A percentile compares a stretch with the other conserved stretches of the same genome.
Evolutionary conservation across 2,888 invertebrate species (phyloP).

Genomic region (Ramazzottius varieornatus): DNA sequence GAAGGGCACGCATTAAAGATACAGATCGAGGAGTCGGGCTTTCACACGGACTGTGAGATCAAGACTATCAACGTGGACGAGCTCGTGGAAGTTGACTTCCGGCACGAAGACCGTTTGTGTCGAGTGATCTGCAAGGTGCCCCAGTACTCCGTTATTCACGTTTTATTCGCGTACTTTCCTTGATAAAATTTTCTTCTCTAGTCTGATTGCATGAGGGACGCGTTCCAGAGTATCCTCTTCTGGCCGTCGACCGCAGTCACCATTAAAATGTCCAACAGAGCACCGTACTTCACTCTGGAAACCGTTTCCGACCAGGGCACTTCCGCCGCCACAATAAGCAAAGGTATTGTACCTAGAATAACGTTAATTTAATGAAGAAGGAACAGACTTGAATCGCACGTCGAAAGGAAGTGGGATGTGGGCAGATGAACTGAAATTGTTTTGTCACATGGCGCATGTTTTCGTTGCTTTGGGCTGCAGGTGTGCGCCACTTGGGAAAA

Average conservation of each 20-base stretch:
- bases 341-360: too few species aligned
- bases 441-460: too few species aligned
- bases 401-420: neutral
- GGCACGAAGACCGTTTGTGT: neutral
- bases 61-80: neutral
- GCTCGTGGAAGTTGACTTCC: neutral
- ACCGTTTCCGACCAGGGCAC: neutral
- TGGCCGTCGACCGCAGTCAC: neutral
- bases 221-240: neutral
- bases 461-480: too few species aligned
- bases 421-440: neutral
- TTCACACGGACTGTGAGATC: neutral
- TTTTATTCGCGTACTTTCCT: too few species aligned
- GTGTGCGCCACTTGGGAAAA: too few species aligned
- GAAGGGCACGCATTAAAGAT: neutral
- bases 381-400: neutral
- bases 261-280: neutral
- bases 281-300: neutral
- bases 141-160: neutral
- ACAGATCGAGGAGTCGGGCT: neutral
- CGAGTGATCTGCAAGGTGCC: neutral
- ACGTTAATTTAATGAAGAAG: neutral
- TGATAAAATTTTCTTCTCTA: neutral
- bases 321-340: neutral
- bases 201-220: neutral